phyloP scores from a whole-genome alignment of 35 echinoderm and acorn worm species.

The Stichopus chloronotus region DNA sequence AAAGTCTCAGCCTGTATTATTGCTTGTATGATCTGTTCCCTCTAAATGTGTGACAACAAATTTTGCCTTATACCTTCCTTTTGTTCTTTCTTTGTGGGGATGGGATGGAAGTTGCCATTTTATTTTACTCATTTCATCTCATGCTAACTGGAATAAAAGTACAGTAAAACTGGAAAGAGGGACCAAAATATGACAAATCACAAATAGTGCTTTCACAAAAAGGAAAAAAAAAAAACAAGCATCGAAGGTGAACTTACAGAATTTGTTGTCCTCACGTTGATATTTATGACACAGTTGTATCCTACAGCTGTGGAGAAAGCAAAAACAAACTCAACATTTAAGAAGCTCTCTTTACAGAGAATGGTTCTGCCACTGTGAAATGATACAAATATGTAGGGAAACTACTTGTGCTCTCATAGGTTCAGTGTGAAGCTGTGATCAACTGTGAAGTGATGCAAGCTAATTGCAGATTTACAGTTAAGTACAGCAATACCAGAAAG shows the following conservation, averaged over 20 bases:
- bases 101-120: background rate
- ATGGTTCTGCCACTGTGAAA: too few relatives aligned
- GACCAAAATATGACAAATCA: background rate
- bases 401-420: too few relatives aligned
- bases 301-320: slow-evolving; percentile 81
- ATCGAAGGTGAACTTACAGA: slow-evolving; percentile 65
- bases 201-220: background rate
- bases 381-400: too few relatives aligned
- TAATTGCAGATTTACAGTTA: too few relatives aligned
- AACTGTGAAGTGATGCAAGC: too few relatives aligned
- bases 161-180: background rate
- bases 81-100: too few relatives aligned
- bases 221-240: background rate
- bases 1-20: background rate
- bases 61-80: too few relatives aligned
- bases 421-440: too few relatives aligned
- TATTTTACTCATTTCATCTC: background rate
- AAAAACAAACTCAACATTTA: background rate
- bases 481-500: too few relatives aligned
- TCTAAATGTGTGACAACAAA: too few relatives aligned
- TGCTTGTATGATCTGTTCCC: too few relatives aligned
- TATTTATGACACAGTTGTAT: slow-evolving; percentile 84
- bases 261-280: slow-evolving; percentile 75
- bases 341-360: too few relatives aligned
- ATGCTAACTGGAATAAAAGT: background rate